Base-by-base conservation (phyloP, 1,140 invertebrate species). In the Drosophila persimilis region DNA sequence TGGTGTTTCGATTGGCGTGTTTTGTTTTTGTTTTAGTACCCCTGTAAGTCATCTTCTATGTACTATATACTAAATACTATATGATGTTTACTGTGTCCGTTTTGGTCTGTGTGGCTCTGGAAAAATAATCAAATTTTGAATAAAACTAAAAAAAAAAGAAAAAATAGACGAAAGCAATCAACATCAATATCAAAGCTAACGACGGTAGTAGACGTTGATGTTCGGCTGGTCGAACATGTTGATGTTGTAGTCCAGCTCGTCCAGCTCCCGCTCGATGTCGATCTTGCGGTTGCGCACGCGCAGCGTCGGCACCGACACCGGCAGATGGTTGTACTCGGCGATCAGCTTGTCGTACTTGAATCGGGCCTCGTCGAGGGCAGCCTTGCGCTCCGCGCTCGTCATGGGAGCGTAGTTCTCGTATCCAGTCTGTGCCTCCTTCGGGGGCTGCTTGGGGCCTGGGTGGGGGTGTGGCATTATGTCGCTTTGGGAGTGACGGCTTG, bases 141-240 rank as follows among this genome's bases (percentile, higher is more conserved):
- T 41, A 45, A 2, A 56, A 56, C n/a, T 3, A 17, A 9, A 39
- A 47, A 24, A 5, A 24, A 43, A 13, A n/a, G n/a, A 22, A 5
- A 20, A 41, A 39, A 45, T 43, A 17, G 20, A 44, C 15, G n/a
- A 9, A 39, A 20, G 43, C 31, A 26, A 26, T 9, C 31, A 31
- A 31, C 31, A 8, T 9, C 31, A 31, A 31, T 31, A 31, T 31
- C 8, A 2, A 15, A 46, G 39, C 2, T 41, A 47, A 8, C n/a
- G 15, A 15, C 15, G 72, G 20, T 22, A 61, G 24, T 74, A 67
- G 46, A 75, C 29, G 5, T 73, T 70, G 29, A 71, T 13, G 2
- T 73, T 43, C 11, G 62, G 43, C 22, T 75, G 62, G 29, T 75
- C 72, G 43, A 75, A 75, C 73, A 75, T 67, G n/a, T 70, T 67